Evolutionary conservation across 2,888 invertebrate genomes (phyloP), one percentile per base, ranked within the genome.

Genomic region (Proisotoma minuta): DNA sequence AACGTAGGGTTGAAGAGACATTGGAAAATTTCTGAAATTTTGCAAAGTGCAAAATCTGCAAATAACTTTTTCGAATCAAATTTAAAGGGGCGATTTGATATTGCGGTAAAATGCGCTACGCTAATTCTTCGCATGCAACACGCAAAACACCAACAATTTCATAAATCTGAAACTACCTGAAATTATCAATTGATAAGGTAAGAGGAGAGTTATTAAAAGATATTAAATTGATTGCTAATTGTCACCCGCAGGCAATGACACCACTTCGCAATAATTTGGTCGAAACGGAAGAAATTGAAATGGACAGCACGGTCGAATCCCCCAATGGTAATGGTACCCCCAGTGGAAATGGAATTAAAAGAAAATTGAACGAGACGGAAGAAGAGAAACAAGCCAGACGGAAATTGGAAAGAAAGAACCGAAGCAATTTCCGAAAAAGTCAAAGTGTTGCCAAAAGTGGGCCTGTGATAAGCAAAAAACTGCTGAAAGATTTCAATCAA

Each of bases 361-460:
- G 8, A 10, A 34, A 34, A 34, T 15, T 34, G 8, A 56, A 59
- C 23, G 65, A 65, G 29, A 62, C 65, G 3, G 20, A 23, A 1
- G 62, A 60, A 58, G 66, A 66, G 53, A 66, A 60, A 28, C 22
- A 12, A n/a, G 26, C 20, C 2, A 23, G 62, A 22, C 51, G 60
- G 22, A 66, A 57, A 43, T 1, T 48, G 23, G 66, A 63, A 40
- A 59, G 56, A 34, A 53, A 28, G 27, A 53, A 28, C 22, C 12
- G 34, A 27, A 58, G 60, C 15, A 28, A 10, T 1, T 24, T 57
- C 1, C 18, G 3, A 3, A 62, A 48, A 12, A 20, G 15, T 2
- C 20, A 48, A 34, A 23, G 20, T 23, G 1, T 12, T 49, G 23
- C 39, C 34, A 27, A 52, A 26, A 28, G 60, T 53, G 8, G 27